phyloP scores from a whole-genome alignment of 2,113 vertebrate species.

The Solea senegalensis region DNA sequence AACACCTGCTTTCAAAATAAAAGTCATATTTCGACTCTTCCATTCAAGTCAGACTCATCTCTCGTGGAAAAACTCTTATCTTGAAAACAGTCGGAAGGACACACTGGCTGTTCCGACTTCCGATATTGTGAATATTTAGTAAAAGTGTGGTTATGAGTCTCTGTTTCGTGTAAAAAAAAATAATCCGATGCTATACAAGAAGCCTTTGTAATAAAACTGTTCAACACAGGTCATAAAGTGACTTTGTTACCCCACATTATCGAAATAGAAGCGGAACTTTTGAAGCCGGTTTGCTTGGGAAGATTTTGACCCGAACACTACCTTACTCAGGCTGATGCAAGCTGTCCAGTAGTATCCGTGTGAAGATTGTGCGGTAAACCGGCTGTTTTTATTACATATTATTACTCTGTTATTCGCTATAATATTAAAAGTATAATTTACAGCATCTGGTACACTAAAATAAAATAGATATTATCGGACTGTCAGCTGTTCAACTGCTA shows the following conservation, averaged over 20 bases:
- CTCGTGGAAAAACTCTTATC: conserved; percentile 37
- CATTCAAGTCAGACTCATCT: fast-evolving
- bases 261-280: conserved; percentile 28
- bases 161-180: not conserved
- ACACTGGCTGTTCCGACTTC: not conserved
- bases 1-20: conserved; percentile 40
- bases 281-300: conserved; percentile 35
- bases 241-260: fast-evolving
- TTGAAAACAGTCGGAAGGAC: conserved; percentile 11
- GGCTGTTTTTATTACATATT: not conserved
- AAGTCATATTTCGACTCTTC: not conserved
- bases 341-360: conserved; percentile 52
- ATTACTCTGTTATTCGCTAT: not conserved
- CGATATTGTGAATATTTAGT: not conserved
- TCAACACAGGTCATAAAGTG: fast-evolving
- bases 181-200: not conserved
- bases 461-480: not conserved
- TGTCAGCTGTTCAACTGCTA: not conserved
- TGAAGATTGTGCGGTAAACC: conserved; percentile 42
- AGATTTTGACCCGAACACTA: conserved; percentile 38
- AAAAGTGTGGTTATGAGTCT: not conserved
- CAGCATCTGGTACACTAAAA: not conserved
- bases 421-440: not conserved
- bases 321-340: conserved; percentile 74
- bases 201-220: fast-evolving